Evolutionary conservation across 2,113 vertebrate genomes (phyloP).

Genomic region (Chelonoidis abingdonii): DNA sequence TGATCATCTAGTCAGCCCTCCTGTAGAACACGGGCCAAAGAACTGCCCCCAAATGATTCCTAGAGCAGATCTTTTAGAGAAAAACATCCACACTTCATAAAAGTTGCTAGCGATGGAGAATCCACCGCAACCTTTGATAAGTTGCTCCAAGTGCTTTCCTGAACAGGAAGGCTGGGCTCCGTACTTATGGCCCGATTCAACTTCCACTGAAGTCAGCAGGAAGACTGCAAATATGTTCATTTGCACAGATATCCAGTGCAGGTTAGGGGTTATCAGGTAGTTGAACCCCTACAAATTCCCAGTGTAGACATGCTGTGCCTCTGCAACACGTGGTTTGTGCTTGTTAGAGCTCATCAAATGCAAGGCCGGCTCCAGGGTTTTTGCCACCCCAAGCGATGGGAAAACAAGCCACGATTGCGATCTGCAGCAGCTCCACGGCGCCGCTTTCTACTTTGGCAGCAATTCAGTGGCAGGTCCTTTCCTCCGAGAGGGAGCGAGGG

Average conservation of each 20-base stretch:
- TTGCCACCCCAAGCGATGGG: too few relatives aligned
- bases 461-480: too few relatives aligned
- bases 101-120: background rate
- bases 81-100: background rate
- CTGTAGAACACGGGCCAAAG: too few relatives aligned
- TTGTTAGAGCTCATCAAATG: background rate
- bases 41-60: too few relatives aligned
- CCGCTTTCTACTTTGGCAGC: too few relatives aligned
- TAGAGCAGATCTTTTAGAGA: background rate
- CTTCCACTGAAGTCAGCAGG: background rate
- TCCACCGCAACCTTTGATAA: background rate
- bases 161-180: too few relatives aligned
- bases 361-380: too few relatives aligned
- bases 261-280: background rate
- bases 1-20: too few relatives aligned
- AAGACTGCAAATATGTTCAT: background rate
- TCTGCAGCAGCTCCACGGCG: too few relatives aligned
- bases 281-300: background rate
- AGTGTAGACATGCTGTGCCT: background rate
- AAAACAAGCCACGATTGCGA: too few relatives aligned
- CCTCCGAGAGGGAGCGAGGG: too few relatives aligned
- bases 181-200: background rate
- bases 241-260: background rate
- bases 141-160: background rate
- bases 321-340: background rate